A percentile compares a stretch with the other conserved stretches of the same genome.
Conservation (phyloP, 2,888 invertebrate genomes). For the Morpho deidamia region DNA sequence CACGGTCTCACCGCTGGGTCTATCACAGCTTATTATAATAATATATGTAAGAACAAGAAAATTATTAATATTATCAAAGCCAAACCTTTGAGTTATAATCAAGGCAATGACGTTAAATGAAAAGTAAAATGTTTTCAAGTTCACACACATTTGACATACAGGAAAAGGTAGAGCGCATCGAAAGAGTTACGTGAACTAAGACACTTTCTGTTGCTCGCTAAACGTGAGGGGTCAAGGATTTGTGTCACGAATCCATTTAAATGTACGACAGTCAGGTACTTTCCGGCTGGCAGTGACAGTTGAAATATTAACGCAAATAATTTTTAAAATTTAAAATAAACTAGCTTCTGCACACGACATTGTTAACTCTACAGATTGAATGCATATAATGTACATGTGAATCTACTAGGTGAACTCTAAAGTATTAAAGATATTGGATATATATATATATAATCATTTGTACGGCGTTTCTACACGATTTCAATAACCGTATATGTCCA, state of each 20-base stretch:
- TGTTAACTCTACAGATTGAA: too few species aligned
- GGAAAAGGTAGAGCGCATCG: constrained; percentile 2
- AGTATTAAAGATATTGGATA: too few species aligned
- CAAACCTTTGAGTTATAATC: background rate
- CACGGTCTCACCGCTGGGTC: too few species aligned
- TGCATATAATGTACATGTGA: too few species aligned
- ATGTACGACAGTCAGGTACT: background rate
- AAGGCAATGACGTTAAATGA: background rate
- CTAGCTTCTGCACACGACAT: too few species aligned
- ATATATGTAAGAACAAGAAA: too few species aligned
- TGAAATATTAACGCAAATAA: background rate
- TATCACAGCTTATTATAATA: too few species aligned
- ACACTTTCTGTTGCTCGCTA: constrained; percentile 28
- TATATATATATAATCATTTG: too few species aligned
- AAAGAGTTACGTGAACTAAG: constrained; percentile 11
- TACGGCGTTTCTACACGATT: too few species aligned
- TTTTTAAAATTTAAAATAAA: background rate
- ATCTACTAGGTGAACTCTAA: too few species aligned
- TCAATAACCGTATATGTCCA: too few species aligned
- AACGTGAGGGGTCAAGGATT: constrained; percentile 33
- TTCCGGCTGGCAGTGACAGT: background rate
- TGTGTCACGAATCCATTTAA: constrained; percentile 28
- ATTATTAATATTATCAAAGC: too few species aligned
- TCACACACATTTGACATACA: background rate
- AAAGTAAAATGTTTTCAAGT: background rate